Base-by-base conservation (phyloP, 2,888 invertebrate genomes). In the Dromius quadrimaculatus region DNA sequence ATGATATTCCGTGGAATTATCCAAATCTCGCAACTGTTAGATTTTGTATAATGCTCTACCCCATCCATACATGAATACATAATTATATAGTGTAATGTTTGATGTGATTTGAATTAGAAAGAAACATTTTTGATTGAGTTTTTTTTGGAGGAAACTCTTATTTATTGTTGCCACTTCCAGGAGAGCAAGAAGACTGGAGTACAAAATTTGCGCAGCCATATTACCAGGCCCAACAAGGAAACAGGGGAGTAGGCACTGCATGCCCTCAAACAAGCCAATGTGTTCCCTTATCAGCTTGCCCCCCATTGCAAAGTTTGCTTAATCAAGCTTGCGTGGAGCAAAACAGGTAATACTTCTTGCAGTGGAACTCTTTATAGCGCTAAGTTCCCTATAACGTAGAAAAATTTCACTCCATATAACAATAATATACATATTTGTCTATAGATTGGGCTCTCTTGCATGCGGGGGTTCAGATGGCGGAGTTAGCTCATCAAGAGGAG, bases 401-500 rank as follows among this genome's bases (percentile, higher is more conserved):
- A 11, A 41, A 41, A 41, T 6, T n/a, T 6, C n/a, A 13, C 4
- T 19, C 5, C 13, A 41, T 11, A 41, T 41, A n/a, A n/a, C n/a
- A n/a, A n/a, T n/a, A 47, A 47, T 19, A 45, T 15, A 43, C 22
- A 4, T 13, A 19, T 41, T 45, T 13, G 45, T 0, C 19, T 76
- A 50, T 70, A 82, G 88, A 5, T 80, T 89, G 2, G 86, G 86
- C 62, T 84, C 86, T 73, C 76, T 89, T 62, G 86, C 87, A 0
- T 89, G 89, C 73, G 89, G 89, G 1, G 87, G 79, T 72, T 79
- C 80, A 76, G 82, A 86, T 69, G 84, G 83, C 0, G 86, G 87
- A 11, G 34, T 11, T 15, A 28, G 50, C 9, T 32, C 50, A 23
- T 23, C 13, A 2, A 13, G 50, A 1, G 50, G 50, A 9, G 23